Base-by-base conservation (phyloP, 2,888 invertebrate species). In the Mantis religiosa region DNA sequence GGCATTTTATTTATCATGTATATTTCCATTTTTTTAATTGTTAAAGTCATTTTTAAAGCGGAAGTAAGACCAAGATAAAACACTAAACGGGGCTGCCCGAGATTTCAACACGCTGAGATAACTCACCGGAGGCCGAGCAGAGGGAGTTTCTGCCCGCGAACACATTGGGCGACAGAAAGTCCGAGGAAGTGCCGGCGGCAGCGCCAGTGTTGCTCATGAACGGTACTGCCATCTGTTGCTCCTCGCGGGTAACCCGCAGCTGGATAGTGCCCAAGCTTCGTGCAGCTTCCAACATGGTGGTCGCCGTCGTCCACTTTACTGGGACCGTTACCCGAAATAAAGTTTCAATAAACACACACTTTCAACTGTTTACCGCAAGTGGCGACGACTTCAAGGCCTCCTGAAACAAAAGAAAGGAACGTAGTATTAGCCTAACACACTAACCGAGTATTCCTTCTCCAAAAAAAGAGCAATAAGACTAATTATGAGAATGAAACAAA, bases 71-170 rank as follows among this genome's bases (percentile, higher is more conserved):
- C n/a, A n/a, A n/a, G n/a, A n/a, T n/a, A n/a, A n/a, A n/a, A n/a
- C n/a, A n/a, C n/a, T n/a, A n/a, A n/a, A n/a, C n/a, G n/a, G n/a
- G n/a, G n/a, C n/a, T n/a, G n/a, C n/a, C n/a, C n/a, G n/a, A n/a
- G n/a, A n/a, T n/a, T n/a, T n/a, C n/a, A n/a, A 8, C 54, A 47
- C 12, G 15, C 34, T 15, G 12, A 9, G 15, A 83, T 83, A 28
- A 91, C 92, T 92, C 91, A 94, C 94, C 94, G 91, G 93, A 93
- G 25, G 93, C 93, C 25, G 94, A 94, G 90, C 94, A 93, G 82
- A 94, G 92, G 3, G 94, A 94, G 91, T 94, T 94, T 86, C 94
- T 92, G 20, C 93, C 94, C 88, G 93, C 93, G 89, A 94, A 93
- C 9, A 81, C 81, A 91, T 94, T 92, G 82, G 94, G 94, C 71